Evolutionary conservation across 2,888 invertebrate species (phyloP).

Genomic region (Xanthia togata): DNA sequence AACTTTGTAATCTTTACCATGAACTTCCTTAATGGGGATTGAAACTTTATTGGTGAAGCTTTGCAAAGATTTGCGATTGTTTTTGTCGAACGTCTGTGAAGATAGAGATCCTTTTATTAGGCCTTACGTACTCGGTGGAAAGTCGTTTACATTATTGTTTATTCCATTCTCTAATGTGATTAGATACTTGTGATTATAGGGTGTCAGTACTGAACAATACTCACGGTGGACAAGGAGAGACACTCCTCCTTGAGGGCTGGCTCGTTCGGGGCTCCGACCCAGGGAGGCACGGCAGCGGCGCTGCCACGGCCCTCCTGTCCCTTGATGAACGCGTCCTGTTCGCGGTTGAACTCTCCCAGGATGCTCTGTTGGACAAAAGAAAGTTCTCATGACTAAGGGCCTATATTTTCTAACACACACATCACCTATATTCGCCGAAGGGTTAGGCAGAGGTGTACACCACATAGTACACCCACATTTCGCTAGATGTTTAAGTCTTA

Average conservation of each 20-base stretch:
- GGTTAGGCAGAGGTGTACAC: background rate
- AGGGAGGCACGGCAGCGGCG: conserved; percentile 95
- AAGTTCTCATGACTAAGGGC: background rate
- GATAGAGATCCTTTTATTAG: background rate
- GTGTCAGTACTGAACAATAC: conserved; percentile 65
- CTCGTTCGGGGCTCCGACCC: conserved; percentile 99
- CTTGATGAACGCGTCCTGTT: conserved; percentile 98
- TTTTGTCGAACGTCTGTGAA: background rate
- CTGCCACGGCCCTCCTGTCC: conserved; percentile 95
- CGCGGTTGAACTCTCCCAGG: conserved; percentile 98
- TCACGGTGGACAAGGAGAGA: conserved; percentile 96
- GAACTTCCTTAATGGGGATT: conserved; percentile 16
- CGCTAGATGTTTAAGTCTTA: no score
- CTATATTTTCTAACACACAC: background rate
- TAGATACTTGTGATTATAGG: background rate
- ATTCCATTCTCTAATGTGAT: background rate
- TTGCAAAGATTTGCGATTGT: conserved; percentile 15
- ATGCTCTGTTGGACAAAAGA: conserved; percentile 93
- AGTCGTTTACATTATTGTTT: background rate
- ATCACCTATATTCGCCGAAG: background rate
- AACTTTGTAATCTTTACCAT: conserved; percentile 34
- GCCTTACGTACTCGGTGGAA: background rate
- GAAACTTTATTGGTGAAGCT: conserved; percentile 36
- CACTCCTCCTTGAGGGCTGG: conserved; percentile 98
- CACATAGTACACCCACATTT: no score